A percentile compares a stretch with the other conserved stretches of the same genome.
Conservation (phyloP, 2,888 invertebrate species). For the Dryobota labecula region DNA sequence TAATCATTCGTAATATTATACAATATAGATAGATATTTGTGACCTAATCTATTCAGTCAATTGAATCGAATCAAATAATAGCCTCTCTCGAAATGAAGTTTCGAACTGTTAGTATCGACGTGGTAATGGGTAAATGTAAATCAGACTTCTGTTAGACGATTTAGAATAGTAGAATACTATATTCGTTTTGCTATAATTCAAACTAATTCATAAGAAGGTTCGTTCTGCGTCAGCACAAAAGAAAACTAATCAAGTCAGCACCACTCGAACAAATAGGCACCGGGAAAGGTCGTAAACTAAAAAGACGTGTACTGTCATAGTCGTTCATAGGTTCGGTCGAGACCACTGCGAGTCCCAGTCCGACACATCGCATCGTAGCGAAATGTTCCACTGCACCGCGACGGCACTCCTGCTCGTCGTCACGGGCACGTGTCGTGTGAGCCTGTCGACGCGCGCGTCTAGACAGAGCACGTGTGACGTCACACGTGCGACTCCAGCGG, state of each 20-base stretch:
- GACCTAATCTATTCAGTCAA: slow-evolving; percentile 90
- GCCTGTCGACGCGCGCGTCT: slow-evolving; percentile 45
- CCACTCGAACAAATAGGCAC: slow-evolving; percentile 71
- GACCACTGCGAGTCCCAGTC: slow-evolving; percentile 24
- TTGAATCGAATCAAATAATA: slow-evolving; percentile 89
- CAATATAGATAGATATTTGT: slow-evolving; percentile 82
- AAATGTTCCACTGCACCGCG: slow-evolving; percentile 22
- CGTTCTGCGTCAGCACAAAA: slow-evolving; percentile 72
- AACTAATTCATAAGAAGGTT: slow-evolving; percentile 63
- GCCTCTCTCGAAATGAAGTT: slow-evolving; percentile 86
- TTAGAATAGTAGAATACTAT: slow-evolving; percentile 66
- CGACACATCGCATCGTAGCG: slow-evolving; percentile 21
- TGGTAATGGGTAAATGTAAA: slow-evolving; percentile 68
- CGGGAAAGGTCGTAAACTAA: slow-evolving; percentile 64
- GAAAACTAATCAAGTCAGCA: slow-evolving; percentile 72
- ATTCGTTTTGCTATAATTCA: slow-evolving; percentile 62
- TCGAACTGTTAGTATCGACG: slow-evolving; percentile 75
- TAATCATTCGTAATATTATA: slow-evolving; percentile 81
- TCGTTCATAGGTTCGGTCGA: slow-evolving; percentile 49
- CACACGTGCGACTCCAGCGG: slow-evolving; percentile 77
- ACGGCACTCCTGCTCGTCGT: not conserved
- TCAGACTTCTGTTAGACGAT: slow-evolving; percentile 71
- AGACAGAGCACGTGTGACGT: slow-evolving; percentile 60
- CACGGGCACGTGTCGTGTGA: not conserved
- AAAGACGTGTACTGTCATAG: slow-evolving; percentile 57